Base-by-base conservation (phyloP, 2,797 vertebrate species). In the Pipistrellus pipistrellus region DNA sequence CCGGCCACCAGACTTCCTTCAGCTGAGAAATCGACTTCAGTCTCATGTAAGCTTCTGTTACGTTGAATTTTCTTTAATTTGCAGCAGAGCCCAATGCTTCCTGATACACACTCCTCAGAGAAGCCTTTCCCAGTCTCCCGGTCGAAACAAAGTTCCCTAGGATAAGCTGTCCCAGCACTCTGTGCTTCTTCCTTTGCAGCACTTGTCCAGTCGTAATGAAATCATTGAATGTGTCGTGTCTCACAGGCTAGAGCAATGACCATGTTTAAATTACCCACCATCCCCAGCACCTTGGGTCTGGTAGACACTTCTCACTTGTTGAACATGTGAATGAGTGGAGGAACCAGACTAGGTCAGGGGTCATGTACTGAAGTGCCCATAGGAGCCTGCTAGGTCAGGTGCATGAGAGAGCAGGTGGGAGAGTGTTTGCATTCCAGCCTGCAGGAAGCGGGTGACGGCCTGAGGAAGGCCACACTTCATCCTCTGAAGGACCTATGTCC, bases 61-160 rank as follows among this genome's bases (percentile, higher is more conserved):
- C 23, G 68, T 68, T 76, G 84, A 35, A 14, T 73, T 76, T 85
- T 85, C 62, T 71, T 95, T 87, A 13, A 11, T 18, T 92, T n/a
- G 35, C 2, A 8, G 41, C 72, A 68, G 15, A 73, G 38, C 27
- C 48, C 27, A 15, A 0, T 4, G 68, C 27, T 93, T 44, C 21
- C 27, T 11, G 13, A 66, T 6, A 55, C 4, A 18, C 3, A 17
- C 3, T 82, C n/a, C 21, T 75, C 23, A 27, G 3, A n/a, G 85
- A 73, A 64, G 57, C 2, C 59, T 32, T 80, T 41, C 85, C 51
- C 53, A 55, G 44, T 8, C 30, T 88, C 32, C 30, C 0, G 1
- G 20, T 23, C 84, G 44, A 68, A 44, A 55, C 13, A 32, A 86
- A 12, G 4, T 59, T 92, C 51, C 12, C 69, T 23, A 2, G 44